Evolutionary conservation across 2,113 vertebrate genomes (phyloP).

Genomic region (Clinocottus analis): DNA sequence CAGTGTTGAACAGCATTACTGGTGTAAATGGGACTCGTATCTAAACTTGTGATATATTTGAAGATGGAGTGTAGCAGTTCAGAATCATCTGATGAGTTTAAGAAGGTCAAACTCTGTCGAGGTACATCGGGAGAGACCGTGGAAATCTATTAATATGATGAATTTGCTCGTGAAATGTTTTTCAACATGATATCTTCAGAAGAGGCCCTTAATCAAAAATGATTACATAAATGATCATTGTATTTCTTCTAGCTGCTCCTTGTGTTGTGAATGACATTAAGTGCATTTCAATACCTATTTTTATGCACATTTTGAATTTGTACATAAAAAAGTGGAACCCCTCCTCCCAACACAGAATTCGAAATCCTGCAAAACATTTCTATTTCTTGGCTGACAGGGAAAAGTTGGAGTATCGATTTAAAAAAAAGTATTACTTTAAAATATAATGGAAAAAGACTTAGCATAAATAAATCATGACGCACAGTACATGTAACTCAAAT

Average conservation of each 20-base stretch:
- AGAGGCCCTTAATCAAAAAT: neutral
- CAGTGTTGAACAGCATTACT: slow-evolving; percentile 55
- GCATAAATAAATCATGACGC: neutral
- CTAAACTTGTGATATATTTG: slow-evolving; percentile 63
- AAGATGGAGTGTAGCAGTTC: slow-evolving; percentile 29
- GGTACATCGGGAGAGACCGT: slow-evolving; percentile 20
- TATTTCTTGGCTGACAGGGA: neutral
- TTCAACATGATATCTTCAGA: slow-evolving; percentile 11
- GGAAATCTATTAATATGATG: slow-evolving; percentile 17
- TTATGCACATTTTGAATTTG: neutral
- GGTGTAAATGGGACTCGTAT: slow-evolving; percentile 65
- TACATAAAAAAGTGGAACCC: neutral
- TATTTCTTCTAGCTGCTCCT: neutral
- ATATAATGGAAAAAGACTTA: neutral
- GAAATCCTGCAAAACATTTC: neutral
- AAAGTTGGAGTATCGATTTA: too few species aligned
- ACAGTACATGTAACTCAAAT: neutral
- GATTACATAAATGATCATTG: neutral
- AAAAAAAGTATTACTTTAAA: neutral
- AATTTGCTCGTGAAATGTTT: too few species aligned
- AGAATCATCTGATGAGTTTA: slow-evolving; percentile 53
- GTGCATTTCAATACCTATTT: neutral
- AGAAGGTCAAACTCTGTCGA: slow-evolving; percentile 33
- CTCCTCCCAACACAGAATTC: neutral
- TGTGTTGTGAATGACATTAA: neutral